Evolutionary conservation across 2,797 vertebrate species (phyloP), one percentile per base, ranked within the genome.

Genomic region (Telmatherina bonti): DNA sequence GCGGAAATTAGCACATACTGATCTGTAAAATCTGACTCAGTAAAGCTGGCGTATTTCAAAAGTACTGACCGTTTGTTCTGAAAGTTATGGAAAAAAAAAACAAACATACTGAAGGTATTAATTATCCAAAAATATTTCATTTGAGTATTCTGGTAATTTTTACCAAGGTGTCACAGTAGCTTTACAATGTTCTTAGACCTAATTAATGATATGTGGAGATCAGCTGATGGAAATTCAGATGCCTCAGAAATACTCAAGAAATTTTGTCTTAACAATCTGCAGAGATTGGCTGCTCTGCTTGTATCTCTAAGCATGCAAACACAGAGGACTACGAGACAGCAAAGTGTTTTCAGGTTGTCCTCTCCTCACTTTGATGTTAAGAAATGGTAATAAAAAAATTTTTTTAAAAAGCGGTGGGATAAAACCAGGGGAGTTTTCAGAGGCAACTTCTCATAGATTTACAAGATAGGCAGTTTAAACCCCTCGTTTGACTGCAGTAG

Each of bases 1-100:
- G 16, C 59, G 59, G 10, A 70, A 76, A 81, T 72, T 8, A 69
- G 35, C 59, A 67, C 59, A 67, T 76, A 77, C 47, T 59, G 27
- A 22, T 0, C 49, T 30, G 3, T 61, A 29, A 68, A 76, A 59
- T 33, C 29, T 4, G 11, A 73, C 20, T 31, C 38, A 41, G 38
- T n/a, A 65, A 69, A 56, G 51, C 27, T 24, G 0, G 2, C 31
- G 47, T 36, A 65, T 65, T 27, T 38, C 31, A 15, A 4, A 45
- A 61, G 52, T 66, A 71, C 22, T 79, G 38, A 41, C 16, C 5
- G 66, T 11, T 52, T 8, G 2, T 58, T 67, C 27, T 53, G n/a
- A 29, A 49, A 54, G 12, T 43, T 59, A 38, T 45, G 5, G 31
- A 65, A 53, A 45, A 47, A 43, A 43, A 2, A 45, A 24, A 24